These are phyloP conservation scores for Acrobasis repandana DNA, from an alignment of 2,888 invertebrate genomes.

Conservation along the genomic window DNA sequence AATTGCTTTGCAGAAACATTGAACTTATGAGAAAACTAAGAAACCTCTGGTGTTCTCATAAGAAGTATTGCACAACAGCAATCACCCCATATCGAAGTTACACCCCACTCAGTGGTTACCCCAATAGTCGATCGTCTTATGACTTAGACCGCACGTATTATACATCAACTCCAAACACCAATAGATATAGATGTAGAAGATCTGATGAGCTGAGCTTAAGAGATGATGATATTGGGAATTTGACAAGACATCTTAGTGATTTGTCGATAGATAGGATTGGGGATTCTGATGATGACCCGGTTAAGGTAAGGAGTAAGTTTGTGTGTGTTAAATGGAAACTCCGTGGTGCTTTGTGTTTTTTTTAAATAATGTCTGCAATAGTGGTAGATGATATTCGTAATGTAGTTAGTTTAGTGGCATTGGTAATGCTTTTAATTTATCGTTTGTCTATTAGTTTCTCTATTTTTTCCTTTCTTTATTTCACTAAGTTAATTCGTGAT, in stretches of 20 bases:
- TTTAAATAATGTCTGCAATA: not conserved
- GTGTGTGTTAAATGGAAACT: constrained; percentile 32
- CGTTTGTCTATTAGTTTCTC: too few species aligned
- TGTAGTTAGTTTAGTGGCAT: not conserved
- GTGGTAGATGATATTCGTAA: not conserved
- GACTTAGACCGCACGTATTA: constrained; percentile 74
- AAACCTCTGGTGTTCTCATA: constrained; percentile 84
- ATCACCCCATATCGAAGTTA: constrained; percentile 64
- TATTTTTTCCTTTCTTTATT: too few species aligned
- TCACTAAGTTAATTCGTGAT: too few species aligned
- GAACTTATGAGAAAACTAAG: constrained; percentile 84
- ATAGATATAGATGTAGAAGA: constrained; percentile 63
- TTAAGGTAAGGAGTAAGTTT: constrained; percentile 57
- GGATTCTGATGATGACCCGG: constrained; percentile 70
- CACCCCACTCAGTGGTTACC: constrained; percentile 72
- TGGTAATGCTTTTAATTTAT: not conserved
- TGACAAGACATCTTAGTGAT: constrained; percentile 66
- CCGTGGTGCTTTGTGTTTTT: not conserved
- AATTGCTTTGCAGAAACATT: constrained; percentile 84
- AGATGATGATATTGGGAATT: constrained; percentile 54
- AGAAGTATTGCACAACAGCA: constrained; percentile 79
- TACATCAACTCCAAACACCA: constrained; percentile 68
- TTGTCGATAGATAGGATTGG: constrained; percentile 67
- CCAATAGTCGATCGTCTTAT: constrained; percentile 70
- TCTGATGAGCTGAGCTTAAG: constrained; percentile 40